A percentile compares a stretch with the other conserved stretches of the same genome.
Evolutionary conservation across 1,140 invertebrate species (phyloP).

Genomic region (Drosophila littoralis): DNA sequence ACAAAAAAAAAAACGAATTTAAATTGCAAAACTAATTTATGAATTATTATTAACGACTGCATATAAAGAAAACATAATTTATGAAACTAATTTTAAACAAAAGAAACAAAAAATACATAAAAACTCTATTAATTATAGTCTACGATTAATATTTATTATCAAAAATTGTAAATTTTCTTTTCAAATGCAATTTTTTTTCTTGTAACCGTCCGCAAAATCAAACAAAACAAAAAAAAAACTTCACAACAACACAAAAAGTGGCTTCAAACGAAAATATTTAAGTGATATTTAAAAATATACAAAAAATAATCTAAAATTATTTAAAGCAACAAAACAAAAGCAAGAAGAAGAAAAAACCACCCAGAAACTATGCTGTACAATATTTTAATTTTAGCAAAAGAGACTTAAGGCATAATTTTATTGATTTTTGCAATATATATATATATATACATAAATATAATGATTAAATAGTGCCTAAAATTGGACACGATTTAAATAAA

Average conservation of each 20-base stretch:
- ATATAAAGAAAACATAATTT: conserved; percentile 52
- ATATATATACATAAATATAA: conserved; percentile 53
- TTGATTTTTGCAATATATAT: conserved; percentile 74
- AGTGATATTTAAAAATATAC: conserved; percentile 70
- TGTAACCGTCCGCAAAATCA: conserved; percentile 65
- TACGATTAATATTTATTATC: conserved; percentile 64
- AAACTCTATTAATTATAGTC: conserved; percentile 48
- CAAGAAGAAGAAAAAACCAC: conserved; percentile 25
- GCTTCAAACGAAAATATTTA: conserved; percentile 70
- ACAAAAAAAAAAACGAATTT: conserved; percentile 63
- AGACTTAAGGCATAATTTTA: conserved; percentile 71
- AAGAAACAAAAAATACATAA: conserved; percentile 56
- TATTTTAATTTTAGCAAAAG: conserved; percentile 68
- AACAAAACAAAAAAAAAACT: conserved; percentile 23
- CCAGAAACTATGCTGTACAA: conserved; percentile 60
- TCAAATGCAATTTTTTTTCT: conserved; percentile 49
- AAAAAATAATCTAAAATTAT: conserved; percentile 38
- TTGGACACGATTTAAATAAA: conserved; percentile 62
- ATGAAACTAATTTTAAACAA: conserved; percentile 57
- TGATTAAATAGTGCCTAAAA: conserved; percentile 74
- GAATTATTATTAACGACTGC: conserved; percentile 65
- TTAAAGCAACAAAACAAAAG: conserved; percentile 50
- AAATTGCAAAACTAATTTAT: conserved; percentile 68
- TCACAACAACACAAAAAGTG: conserved; percentile 56
- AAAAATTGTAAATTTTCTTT: conserved; percentile 60